Evolutionary conservation across 1,140 invertebrate genomes (phyloP), one percentile per base, ranked within the genome.

Genomic region (Grapholita molesta): DNA sequence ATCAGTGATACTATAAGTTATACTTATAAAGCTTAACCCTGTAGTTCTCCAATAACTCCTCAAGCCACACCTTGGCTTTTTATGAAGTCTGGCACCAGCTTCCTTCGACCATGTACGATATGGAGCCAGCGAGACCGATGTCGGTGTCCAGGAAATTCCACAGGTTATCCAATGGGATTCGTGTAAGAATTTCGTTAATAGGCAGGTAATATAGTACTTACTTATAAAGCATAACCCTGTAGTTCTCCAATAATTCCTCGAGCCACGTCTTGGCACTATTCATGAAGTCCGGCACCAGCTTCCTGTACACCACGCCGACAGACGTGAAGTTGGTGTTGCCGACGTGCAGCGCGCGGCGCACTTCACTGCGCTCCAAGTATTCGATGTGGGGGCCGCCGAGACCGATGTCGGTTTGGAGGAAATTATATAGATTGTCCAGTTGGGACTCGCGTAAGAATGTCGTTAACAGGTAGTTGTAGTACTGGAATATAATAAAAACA

Each of bases 231-330:
- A 92, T 89, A 35, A 96, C 94, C 82, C 92, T 94, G 77, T 97
- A 97, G 70, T 94, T 84, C 52, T 92, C 88, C 11, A 92, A 52
- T 1, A 98, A 79, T 69, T 95, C 94, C 66, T 94, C 92, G 0
- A 98, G 85, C 93, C 94, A 95, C n/a, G 93, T 93, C 76, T 95
- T 95, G 7, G 96, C 93, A 6, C 96, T 96, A 67, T 95, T 93
- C 94, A 97, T 96, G 12, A 98, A 93, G 88, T 98, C 97, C 2
- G 91, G 90, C 18, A 94, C 92, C 1, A 98, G 84, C 80, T 95
- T 93, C 35, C 90, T 83, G 79, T 96, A 95, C 9, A 96, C 95
- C 2, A 88, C 86, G 5, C 85, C 86, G 53, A 92, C 89, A 1
- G 87, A 88, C 11, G 78, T 91, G 75, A 94, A 94, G 68, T 90